Evolutionary conservation across 2,797 vertebrate species (phyloP).

Genomic region (Okamejei kenojei): DNA sequence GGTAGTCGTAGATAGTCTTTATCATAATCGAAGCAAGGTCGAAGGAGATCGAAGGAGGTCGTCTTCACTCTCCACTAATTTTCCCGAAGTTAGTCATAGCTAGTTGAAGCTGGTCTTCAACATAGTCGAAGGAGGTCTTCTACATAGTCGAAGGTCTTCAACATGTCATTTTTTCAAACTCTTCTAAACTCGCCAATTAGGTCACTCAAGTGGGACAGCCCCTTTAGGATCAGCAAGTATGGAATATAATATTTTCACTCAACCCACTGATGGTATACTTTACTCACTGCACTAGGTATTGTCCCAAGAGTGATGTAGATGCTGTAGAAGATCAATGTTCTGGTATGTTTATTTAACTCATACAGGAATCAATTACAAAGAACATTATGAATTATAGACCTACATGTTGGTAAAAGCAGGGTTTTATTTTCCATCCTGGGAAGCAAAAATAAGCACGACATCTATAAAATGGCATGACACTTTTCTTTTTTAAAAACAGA

Average conservation of each 20-base stretch:
- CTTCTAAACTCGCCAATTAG: no score
- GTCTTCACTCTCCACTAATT: no score
- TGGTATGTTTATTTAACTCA: constrained; percentile 9
- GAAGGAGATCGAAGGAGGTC: no score
- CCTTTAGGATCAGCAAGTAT: not conserved
- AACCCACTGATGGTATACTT: no score
- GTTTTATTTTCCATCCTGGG: not conserved
- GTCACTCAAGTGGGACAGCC: no score
- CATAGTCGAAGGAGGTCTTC: no score
- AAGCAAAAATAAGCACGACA: not conserved
- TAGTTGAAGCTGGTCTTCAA: no score
- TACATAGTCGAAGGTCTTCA: no score
- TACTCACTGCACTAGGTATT: not conserved
- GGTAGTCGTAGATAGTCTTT: no score
- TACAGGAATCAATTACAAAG: not conserved
- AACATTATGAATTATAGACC: not conserved
- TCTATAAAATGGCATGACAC: not conserved
- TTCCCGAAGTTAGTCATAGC: no score
- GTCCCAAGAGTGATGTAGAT: not conserved
- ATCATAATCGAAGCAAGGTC: no score
- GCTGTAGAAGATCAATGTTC: not conserved
- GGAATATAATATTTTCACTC: not conserved
- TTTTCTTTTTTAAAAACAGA: not conserved
- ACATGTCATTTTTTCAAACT: no score
- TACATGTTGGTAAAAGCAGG: not conserved